Base-by-base conservation (phyloP, 2,113 vertebrate species). In the Indicator maculatus region DNA sequence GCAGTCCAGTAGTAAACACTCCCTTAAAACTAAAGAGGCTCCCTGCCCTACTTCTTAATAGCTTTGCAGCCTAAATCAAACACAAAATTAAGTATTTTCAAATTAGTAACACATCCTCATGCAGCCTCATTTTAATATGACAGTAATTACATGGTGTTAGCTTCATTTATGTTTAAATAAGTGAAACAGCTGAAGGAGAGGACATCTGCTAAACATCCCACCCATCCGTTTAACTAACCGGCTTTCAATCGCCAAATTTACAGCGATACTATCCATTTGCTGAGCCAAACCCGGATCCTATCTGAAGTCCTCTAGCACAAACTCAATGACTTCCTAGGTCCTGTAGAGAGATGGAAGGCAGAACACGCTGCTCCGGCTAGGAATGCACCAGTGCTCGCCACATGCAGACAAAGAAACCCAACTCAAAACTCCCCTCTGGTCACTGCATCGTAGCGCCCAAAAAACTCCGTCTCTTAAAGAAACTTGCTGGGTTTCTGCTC, bases 401-500 rank as follows among this genome's bases (percentile, higher is more conserved):
- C 75, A 90, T 3, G 59, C 52, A 83, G 79, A 94, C 87, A 96
- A 94, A 93, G 81, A 91, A 91, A 90, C 8, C 4, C 60, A 77
- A 36, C 19, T 39, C 41, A 19, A 31, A 88, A 70, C 55, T 65
- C n/a, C 39, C 12, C 13, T 15, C 31, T 5, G 14, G 20, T 50
- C 50, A 13, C 33, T 61, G 56, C 52, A 56, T 27, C 44, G 8
- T 11, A 82, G 38, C 15, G 30, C 59, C 60, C 8, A 1, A 81
- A 24, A 4, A 26, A 39, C 24, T 18, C 13, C 14, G 5, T 3
- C n/a, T 53, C 76, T 31, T 33, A 41, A 21, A 63, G 2, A 58
- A 77, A 59, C 30, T 20, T 11, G 7, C 33, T 16, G 10, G 13
- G 4, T 47, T 80, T 70, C 61, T 86, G 52, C 38, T 23, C 23